These are phyloP conservation scores for Crenichthys baileyi DNA, from an alignment of 2,797 vertebrate genomes.

Conservation along the genomic window DNA sequence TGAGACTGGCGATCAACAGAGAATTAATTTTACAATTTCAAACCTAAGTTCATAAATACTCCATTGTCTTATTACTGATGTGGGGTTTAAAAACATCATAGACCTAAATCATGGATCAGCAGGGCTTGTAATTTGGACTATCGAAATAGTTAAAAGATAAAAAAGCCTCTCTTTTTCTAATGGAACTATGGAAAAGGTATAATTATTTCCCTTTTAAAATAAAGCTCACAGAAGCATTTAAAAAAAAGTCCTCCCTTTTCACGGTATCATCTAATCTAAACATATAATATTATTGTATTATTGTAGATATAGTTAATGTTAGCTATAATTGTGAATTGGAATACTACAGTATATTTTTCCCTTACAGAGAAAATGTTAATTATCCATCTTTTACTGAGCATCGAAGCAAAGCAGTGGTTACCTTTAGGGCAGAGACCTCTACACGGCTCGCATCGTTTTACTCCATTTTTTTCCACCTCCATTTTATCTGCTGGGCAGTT, in stretches of 20 bases:
- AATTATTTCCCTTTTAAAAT: background rate
- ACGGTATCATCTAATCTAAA: too few relatives aligned
- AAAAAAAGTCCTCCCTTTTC: background rate
- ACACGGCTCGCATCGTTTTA: conserved; percentile 91
- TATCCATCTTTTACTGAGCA: too few relatives aligned
- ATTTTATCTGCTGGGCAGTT: conserved; percentile 91
- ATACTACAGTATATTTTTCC: too few relatives aligned
- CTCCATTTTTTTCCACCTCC: conserved; percentile 90
- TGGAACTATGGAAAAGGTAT: background rate
- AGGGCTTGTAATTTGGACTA: background rate
- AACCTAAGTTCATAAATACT: background rate
- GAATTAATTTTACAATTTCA: background rate
- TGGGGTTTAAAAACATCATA: background rate
- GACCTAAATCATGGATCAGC: background rate
- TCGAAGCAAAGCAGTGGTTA: conserved; percentile 49
- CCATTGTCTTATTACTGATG: background rate
- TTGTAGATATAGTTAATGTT: background rate
- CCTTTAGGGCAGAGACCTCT: conserved; percentile 93
- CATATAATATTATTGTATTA: background rate
- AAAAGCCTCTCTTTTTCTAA: background rate
- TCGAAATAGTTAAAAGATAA: background rate
- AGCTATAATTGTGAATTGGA: background rate
- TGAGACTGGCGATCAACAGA: background rate
- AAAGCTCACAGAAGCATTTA: background rate
- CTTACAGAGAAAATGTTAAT: too few relatives aligned